A percentile compares a stretch with the other conserved stretches of the same genome.
Conservation (phyloP, 1,140 invertebrate genomes). For the Orius insidiosus region DNA sequence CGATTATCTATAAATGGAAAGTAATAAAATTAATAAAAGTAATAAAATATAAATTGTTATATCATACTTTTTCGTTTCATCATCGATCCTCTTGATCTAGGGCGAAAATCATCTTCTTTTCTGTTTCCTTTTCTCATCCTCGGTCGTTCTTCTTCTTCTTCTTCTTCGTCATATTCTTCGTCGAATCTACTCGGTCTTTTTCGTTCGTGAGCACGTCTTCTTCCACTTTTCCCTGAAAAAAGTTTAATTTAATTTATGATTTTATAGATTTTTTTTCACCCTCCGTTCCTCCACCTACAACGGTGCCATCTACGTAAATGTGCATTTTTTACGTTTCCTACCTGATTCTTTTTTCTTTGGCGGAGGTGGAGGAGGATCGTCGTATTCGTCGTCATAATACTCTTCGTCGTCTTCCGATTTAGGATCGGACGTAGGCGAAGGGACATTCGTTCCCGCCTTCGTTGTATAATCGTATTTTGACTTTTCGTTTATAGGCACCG, state of each 20-base stretch:
- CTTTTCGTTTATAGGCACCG: constrained; percentile 57
- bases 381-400: constrained; percentile 21
- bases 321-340: background rate
- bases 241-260: background rate
- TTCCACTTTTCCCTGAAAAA: constrained; percentile 6
- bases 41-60: background rate
- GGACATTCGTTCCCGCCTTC: constrained; percentile 4
- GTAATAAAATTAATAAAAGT: too few relatives aligned
- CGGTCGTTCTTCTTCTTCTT: constrained; percentile 15
- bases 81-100: constrained; percentile 1
- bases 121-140: constrained; percentile 15
- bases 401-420: constrained; percentile 17
- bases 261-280: too few relatives aligned
- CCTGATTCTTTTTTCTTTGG: constrained; percentile 6
- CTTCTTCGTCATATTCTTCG: constrained; percentile 17
- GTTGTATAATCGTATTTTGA: constrained; percentile 48
- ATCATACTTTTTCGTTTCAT: constrained; percentile 9
- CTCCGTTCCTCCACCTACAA: too few relatives aligned
- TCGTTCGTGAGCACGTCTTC: constrained; percentile 9
- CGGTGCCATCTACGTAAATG: too few relatives aligned
- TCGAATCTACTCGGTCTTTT: constrained; percentile 17
- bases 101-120: constrained; percentile 14
- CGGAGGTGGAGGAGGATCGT: constrained; percentile 16
- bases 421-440: constrained; percentile 19
- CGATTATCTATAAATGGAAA: background rate